phyloP scores from a whole-genome alignment of 35 echinoderm and acorn worm species.

The Nesometra sesokonis region DNA sequence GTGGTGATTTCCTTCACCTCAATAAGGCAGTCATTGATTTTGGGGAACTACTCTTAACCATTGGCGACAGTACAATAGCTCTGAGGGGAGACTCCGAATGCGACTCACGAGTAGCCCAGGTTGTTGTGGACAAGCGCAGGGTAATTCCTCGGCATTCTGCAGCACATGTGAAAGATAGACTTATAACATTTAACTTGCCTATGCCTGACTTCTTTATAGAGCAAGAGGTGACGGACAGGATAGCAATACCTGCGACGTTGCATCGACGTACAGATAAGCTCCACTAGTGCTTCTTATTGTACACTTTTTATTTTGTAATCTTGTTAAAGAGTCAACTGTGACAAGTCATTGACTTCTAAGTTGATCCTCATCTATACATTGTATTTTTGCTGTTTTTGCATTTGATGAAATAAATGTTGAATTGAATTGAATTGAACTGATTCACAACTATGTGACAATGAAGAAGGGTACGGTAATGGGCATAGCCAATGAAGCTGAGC shows the following conservation, averaged over 20 bases:
- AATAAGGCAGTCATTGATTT: conserved; percentile 6
- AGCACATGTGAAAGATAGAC: neutral
- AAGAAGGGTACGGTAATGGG: too few species aligned
- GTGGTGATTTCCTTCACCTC: conserved; percentile 21
- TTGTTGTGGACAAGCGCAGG: neutral
- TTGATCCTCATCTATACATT: too few species aligned
- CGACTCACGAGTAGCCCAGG: neutral
- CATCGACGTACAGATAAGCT: neutral
- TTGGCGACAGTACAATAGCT: conserved; percentile 7
- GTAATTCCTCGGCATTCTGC: conserved; percentile 25
- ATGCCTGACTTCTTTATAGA: conserved; percentile 28
- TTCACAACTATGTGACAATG: too few species aligned
- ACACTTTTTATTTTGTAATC: neutral
- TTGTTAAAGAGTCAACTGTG: neutral
- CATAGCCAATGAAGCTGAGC: too few species aligned
- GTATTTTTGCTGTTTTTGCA: too few species aligned
- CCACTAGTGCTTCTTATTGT: conserved; percentile 16
- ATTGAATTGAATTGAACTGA: too few species aligned
- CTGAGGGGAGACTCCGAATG: neutral
- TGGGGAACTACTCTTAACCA: neutral
- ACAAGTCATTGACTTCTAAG: too few species aligned
- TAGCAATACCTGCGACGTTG: conserved; percentile 1
- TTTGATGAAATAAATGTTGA: neutral
- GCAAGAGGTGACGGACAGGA: neutral
- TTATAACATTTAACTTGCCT: neutral